Percentiles rank a stretch among this genome's conserved stretches.
phyloP scores from a whole-genome alignment of 2,888 invertebrate species.

The Microplitis manilae region DNA sequence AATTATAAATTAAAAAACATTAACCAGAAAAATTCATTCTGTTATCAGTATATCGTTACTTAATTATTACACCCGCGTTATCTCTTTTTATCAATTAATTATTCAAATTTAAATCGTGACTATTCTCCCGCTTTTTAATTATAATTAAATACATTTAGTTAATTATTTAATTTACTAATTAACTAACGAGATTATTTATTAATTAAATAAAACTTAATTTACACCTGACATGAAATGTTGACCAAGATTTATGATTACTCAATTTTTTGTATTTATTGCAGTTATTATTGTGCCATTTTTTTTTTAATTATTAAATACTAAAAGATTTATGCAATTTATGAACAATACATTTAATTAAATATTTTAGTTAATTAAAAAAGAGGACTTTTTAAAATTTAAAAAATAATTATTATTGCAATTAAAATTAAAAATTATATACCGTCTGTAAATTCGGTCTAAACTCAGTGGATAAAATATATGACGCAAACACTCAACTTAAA shows the following conservation, averaged over 20 bases:
- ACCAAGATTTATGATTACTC: conserved; percentile 1
- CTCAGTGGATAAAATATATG: conserved; percentile 19
- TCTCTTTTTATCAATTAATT: not conserved
- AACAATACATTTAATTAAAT: not conserved
- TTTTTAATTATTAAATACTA: not conserved
- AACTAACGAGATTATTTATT: not conserved
- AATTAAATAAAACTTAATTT: conserved; percentile 6
- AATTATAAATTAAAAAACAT: conserved; percentile 15
- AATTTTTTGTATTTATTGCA: not conserved
- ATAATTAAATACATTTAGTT: not conserved
- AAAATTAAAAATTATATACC: too few relatives aligned
- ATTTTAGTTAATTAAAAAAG: too few relatives aligned
- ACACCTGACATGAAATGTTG: conserved; percentile 12
- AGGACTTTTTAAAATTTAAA: not conserved
- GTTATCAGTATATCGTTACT: not conserved
- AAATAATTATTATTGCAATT: not conserved
- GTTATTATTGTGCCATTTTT: not conserved
- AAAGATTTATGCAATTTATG: not conserved
- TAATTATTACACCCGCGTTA: not conserved
- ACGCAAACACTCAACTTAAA: conserved; percentile 32
- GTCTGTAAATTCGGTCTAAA: conserved; percentile 13
- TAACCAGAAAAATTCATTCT: not conserved
- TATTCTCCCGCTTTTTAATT: too few relatives aligned
- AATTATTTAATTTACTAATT: not conserved
- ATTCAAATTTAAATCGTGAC: not conserved